A percentile compares a stretch with the other conserved stretches of the same genome.
Evolutionary conservation across 2,113 vertebrate genomes (phyloP).

Genomic region (Gavialis gangeticus): DNA sequence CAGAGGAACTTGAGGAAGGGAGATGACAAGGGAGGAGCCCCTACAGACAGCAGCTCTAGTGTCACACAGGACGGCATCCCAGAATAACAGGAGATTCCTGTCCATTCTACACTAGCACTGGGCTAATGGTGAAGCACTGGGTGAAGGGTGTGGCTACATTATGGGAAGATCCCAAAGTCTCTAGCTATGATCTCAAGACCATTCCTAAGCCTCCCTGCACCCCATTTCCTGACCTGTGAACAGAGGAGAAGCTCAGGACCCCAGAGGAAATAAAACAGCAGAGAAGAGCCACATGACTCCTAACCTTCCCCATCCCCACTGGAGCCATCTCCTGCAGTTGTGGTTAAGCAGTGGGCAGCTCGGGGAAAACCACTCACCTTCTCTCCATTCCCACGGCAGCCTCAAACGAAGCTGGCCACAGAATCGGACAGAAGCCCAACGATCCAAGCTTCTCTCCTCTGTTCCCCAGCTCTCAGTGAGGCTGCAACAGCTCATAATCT

Average conservation of each 20-base stretch:
- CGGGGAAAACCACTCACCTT: background rate
- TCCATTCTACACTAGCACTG: rapidly evolving
- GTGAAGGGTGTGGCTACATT: background rate
- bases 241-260: background rate
- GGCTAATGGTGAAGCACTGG: background rate
- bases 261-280: slow-evolving; percentile 2
- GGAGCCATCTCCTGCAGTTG: background rate
- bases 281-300: background rate
- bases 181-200: background rate
- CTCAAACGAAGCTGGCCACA: rapidly evolving
- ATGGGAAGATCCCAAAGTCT: background rate
- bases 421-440: slow-evolving; percentile 21
- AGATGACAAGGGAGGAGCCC: background rate
- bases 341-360: background rate
- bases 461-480: background rate
- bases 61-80: background rate
- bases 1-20: background rate
- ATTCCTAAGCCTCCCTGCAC: background rate
- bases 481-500: background rate
- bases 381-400: background rate
- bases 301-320: background rate
- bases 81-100: background rate
- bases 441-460: background rate
- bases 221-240: too few species aligned
- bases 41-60: background rate